Percentiles rank a stretch among this genome's conserved stretches.
Evolutionary conservation across 2,113 vertebrate species (phyloP).

Genomic region (Lasiurus cinereus): DNA sequence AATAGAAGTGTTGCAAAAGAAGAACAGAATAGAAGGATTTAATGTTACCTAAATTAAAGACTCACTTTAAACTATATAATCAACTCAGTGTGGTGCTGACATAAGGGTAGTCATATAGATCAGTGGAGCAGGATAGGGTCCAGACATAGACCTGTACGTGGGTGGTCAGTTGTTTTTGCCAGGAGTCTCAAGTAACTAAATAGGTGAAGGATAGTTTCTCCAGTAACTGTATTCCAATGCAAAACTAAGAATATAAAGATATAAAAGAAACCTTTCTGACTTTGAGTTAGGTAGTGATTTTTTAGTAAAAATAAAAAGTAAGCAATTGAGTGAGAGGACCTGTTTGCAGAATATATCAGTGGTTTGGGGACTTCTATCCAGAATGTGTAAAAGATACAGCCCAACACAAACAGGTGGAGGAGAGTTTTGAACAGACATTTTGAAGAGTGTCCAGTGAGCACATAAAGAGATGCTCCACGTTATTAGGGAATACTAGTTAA

Average conservation of each 20-base stretch:
- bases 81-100: background rate
- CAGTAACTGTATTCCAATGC: background rate
- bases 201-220: background rate
- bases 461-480: background rate
- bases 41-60: constrained; percentile 30
- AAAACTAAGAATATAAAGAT: constrained; percentile 26
- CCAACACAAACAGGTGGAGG: background rate
- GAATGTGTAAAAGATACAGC: background rate
- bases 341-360: background rate
- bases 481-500: background rate
- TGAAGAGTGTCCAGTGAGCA: background rate
- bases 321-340: background rate
- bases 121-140: background rate
- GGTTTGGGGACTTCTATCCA: background rate
- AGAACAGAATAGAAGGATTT: constrained; percentile 9
- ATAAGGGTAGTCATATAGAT: background rate
- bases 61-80: background rate
- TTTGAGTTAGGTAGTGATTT: background rate
- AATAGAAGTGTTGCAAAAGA: background rate
- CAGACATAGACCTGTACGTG: background rate
- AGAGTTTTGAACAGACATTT: background rate
- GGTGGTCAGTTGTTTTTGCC: background rate
- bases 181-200: background rate
- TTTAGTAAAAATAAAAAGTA: constrained; percentile 20
- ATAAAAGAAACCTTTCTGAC: background rate